Percentiles rank a stretch among this genome's conserved stretches.
These are phyloP conservation scores for Zalophus californianus DNA, from an alignment of 2,797 vertebrate genomes.

Conservation along the genomic window DNA sequence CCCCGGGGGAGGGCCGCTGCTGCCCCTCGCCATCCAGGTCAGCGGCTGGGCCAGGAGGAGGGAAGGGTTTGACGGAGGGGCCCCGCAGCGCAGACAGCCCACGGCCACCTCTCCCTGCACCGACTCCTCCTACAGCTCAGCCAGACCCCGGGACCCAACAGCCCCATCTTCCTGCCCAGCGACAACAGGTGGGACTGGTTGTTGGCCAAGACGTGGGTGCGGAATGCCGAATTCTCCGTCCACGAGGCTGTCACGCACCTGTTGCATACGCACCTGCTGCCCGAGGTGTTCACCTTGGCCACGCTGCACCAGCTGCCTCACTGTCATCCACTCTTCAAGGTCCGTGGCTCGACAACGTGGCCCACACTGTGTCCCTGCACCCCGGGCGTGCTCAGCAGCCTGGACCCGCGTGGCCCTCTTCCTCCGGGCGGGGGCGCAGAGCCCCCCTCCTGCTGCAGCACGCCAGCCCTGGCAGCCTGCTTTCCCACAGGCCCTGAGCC, in stretches of 20 bases:
- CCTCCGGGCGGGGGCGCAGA: background rate
- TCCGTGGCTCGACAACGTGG: constrained; percentile 54
- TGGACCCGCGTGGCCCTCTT: background rate
- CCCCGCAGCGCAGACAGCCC: background rate
- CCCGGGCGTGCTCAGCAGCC: background rate
- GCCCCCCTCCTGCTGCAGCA: background rate
- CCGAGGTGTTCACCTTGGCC: constrained; percentile 88
- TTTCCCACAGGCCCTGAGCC: background rate
- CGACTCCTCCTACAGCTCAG: constrained; percentile 84
- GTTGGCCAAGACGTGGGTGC: constrained; percentile 92
- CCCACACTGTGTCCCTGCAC: background rate
- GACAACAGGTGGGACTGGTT: constrained; percentile 89
- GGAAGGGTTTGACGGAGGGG: background rate
- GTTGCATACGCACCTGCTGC: constrained; percentile 88
- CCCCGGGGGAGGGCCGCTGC: constrained; percentile 76
- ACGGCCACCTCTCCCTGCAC: background rate
- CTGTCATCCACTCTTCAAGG: constrained; percentile 90
- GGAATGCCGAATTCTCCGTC: constrained; percentile 88
- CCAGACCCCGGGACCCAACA: constrained; percentile 87
- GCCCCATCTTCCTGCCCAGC: constrained; percentile 91
- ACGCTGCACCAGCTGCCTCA: constrained; percentile 88
- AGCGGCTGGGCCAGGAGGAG: background rate
- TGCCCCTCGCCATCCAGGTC: constrained; percentile 92
- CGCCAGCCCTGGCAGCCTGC: background rate
- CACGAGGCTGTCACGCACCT: constrained; percentile 90